Percentiles rank a stretch among this genome's conserved stretches.
These are phyloP conservation scores for Pipistrellus nathusii DNA, from an alignment of 2,797 vertebrate genomes.

Conservation along the genomic window DNA sequence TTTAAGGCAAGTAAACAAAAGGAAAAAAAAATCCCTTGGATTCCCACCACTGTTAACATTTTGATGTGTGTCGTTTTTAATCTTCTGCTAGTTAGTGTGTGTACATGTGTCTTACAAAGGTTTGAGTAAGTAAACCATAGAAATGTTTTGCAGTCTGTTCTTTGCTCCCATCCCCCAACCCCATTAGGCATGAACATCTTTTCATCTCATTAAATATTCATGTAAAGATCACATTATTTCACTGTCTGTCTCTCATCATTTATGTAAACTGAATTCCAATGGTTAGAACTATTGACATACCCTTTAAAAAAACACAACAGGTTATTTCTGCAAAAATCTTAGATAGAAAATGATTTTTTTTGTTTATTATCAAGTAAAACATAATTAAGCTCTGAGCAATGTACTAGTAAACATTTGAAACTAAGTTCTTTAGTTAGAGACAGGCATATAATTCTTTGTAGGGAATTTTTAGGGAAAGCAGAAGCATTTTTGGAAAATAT, in stretches of 20 bases:
- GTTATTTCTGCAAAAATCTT: conserved; percentile 41
- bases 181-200: conserved; percentile 36
- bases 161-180: too few species aligned
- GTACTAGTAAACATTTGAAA: conserved; percentile 49
- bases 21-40: conserved; percentile 21
- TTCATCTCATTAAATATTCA: conserved; percentile 44
- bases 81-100: neutral
- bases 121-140: neutral
- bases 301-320: neutral
- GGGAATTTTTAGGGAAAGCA: neutral
- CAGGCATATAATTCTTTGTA: conserved; percentile 4
- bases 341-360: conserved; percentile 56
- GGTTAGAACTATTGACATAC: neutral
- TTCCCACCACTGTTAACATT: neutral
- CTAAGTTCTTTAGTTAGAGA: conserved; percentile 50
- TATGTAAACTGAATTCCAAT: conserved; percentile 52
- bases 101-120: neutral
- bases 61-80: neutral
- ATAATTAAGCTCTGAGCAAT: conserved; percentile 38
- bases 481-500: conserved; percentile 6
- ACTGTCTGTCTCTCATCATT: conserved; percentile 41
- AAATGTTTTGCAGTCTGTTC: neutral
- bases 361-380: conserved; percentile 53
- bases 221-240: neutral
- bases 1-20: conserved; percentile 17